Conservation (phyloP, 2,113 vertebrate genomes). For the Girardinichthys multiradiatus region DNA sequence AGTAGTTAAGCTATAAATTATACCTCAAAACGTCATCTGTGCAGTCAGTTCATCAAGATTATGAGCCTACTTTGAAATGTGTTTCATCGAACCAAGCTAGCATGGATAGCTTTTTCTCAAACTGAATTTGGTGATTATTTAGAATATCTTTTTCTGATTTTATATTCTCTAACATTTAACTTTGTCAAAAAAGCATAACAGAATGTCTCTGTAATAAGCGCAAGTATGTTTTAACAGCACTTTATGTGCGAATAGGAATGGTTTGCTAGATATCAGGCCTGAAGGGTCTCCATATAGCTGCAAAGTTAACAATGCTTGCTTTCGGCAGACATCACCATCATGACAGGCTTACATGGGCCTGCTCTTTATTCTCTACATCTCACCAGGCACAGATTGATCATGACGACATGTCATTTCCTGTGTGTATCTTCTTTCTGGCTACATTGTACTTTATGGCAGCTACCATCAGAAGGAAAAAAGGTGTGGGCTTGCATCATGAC, state of each 20-base stretch:
- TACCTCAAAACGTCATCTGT: too few relatives aligned
- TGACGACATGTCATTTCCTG: conserved; percentile 47
- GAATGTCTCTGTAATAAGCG: neutral
- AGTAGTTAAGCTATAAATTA: too few relatives aligned
- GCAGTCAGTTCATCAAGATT: too few relatives aligned
- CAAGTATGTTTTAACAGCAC: neutral
- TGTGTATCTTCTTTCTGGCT: conserved; percentile 32
- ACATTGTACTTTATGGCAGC: conserved; percentile 56
- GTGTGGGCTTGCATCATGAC: conserved; percentile 27
- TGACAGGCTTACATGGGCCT: conserved; percentile 32
- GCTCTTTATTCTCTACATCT: conserved; percentile 33
- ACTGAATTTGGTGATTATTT: neutral
- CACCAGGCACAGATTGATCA: conserved; percentile 41
- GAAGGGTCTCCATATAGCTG: conserved; percentile 33
- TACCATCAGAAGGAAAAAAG: conserved; percentile 48
- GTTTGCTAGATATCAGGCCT: conserved; percentile 15
- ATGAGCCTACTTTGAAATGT: too few relatives aligned
- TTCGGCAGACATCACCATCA: conserved; percentile 35
- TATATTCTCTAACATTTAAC: neutral
- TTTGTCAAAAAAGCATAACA: neutral
- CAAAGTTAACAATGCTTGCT: conserved; percentile 30
- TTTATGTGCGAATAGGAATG: neutral
- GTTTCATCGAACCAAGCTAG: too few relatives aligned
- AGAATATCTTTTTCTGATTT: neutral
- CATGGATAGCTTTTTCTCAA: neutral